Conservation (phyloP, 2,113 vertebrate species). For the Mystacornis crossleyi region DNA sequence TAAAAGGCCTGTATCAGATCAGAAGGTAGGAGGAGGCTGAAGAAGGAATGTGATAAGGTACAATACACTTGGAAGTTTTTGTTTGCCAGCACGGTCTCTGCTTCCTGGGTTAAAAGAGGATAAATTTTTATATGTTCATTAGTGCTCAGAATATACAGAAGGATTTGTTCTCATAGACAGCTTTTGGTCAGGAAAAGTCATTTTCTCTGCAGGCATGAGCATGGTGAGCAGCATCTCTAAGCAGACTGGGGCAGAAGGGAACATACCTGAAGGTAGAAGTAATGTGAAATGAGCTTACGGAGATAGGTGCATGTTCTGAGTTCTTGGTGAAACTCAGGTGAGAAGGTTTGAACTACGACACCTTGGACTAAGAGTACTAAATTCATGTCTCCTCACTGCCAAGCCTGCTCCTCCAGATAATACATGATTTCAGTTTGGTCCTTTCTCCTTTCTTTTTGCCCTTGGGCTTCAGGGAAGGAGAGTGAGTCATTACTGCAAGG, state of each 20-base stretch:
- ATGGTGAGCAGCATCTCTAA: background rate
- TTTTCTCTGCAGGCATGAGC: background rate
- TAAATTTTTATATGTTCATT: background rate
- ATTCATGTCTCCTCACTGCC: background rate
- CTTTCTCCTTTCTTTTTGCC: background rate
- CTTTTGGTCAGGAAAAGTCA: background rate
- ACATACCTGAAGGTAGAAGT: background rate
- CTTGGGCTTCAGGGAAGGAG: background rate
- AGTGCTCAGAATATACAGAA: background rate
- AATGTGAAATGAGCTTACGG: background rate
- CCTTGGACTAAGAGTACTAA: background rate
- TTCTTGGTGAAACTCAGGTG: background rate
- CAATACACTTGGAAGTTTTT: background rate
- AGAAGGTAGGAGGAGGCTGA: background rate
- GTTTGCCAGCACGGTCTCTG: background rate
- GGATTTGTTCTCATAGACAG: background rate
- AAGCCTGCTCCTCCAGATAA: background rate
- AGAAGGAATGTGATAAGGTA: background rate
- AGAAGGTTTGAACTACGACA: background rate
- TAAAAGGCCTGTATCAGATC: background rate
- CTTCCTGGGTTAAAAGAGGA: background rate
- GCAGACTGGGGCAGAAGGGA: background rate
- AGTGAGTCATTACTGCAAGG: background rate
- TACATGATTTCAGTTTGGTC: rapidly evolving
- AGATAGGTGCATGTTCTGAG: background rate